A percentile compares a stretch with the other conserved stretches of the same genome.
These are phyloP conservation scores for Cichlasoma orientale DNA, from an alignment of 2,797 vertebrate species.

Conservation along the genomic window DNA sequence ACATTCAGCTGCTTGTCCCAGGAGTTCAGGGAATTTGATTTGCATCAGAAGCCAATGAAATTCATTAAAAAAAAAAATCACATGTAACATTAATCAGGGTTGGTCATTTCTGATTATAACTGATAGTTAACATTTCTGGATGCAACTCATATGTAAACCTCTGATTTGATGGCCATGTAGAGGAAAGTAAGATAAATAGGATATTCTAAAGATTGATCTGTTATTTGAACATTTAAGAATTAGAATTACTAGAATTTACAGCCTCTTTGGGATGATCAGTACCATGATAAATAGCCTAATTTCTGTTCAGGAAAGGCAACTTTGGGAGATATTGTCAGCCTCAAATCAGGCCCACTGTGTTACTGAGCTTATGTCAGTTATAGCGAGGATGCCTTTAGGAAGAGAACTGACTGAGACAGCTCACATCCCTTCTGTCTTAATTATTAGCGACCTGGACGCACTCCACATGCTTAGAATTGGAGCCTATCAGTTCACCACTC, in stretches of 20 bases:
- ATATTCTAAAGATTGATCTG: neutral
- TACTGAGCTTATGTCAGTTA: neutral
- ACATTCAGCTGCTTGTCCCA: neutral
- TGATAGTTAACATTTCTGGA: neutral
- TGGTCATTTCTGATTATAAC: neutral
- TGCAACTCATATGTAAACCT: neutral
- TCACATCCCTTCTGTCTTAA: neutral
- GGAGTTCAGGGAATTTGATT: neutral
- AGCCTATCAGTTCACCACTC: slow-evolving; percentile 4
- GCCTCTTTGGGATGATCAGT: neutral
- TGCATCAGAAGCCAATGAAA: neutral
- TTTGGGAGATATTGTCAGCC: neutral
- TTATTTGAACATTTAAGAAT: neutral
- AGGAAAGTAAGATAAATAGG: neutral
- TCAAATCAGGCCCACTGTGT: neutral
- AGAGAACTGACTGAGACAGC: neutral
- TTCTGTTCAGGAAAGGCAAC: neutral
- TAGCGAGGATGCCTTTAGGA: neutral
- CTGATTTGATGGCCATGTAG: neutral
- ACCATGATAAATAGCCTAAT: neutral
- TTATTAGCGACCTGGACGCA: neutral
- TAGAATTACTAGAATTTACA: neutral
- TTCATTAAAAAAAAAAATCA: neutral
- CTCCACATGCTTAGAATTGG: neutral
- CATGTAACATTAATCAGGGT: neutral